These are phyloP conservation scores for Hedychridium roseum DNA, from an alignment of 2,888 invertebrate species.

Conservation along the genomic window DNA sequence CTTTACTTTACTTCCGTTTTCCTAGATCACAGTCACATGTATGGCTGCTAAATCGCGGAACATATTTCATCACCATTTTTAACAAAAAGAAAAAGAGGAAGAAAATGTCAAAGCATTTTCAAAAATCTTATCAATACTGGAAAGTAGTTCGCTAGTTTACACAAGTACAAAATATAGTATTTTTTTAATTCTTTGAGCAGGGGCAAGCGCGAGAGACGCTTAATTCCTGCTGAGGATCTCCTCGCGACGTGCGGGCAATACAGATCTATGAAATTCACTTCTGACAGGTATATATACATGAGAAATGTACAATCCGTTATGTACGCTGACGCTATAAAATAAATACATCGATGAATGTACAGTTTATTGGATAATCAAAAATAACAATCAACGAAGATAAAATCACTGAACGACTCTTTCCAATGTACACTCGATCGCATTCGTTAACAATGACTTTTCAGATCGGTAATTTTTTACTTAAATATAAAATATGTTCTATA, in stretches of 20 bases:
- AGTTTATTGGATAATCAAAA: too few species aligned
- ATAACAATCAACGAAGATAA: too few species aligned
- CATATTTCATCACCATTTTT: conserved; percentile 48
- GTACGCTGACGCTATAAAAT: too few species aligned
- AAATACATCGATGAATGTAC: too few species aligned
- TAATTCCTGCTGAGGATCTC: conserved; percentile 36
- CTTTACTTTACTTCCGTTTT: conserved; percentile 53
- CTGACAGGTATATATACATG: too few species aligned
- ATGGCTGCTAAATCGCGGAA: conserved; percentile 52
- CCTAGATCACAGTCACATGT: conserved; percentile 58
- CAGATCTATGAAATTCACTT: too few species aligned
- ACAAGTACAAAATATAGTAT: conserved; percentile 54
- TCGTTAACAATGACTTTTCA: not conserved
- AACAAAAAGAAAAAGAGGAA: conserved; percentile 22
- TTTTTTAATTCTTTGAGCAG: conserved; percentile 43
- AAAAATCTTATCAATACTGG: conserved; percentile 54
- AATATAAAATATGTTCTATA: not conserved
- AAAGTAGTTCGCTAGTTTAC: conserved; percentile 50
- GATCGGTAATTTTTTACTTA: not conserved
- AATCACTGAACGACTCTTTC: too few species aligned
- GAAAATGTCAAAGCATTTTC: conserved; percentile 37
- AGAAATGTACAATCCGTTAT: too few species aligned
- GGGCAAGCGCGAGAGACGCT: conserved; percentile 48
- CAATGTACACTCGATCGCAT: not conserved
- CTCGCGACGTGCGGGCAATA: conserved; percentile 14